A percentile compares a stretch with the other conserved stretches of the same genome.
Conservation (phyloP, 1,140 invertebrate species). For the Adoxophyes honmai region DNA sequence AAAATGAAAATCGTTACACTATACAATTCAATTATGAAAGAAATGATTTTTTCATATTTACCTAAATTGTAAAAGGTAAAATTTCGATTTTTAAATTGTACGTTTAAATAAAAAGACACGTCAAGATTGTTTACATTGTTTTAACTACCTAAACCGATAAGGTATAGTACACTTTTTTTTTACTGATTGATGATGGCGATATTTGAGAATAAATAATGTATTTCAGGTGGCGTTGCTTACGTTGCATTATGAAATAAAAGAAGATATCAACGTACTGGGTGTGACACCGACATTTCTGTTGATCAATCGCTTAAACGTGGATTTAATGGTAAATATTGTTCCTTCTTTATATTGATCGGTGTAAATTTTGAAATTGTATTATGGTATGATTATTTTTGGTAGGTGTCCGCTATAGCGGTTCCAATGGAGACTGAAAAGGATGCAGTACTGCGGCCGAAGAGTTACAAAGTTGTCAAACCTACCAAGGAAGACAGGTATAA, state of each 20-base stretch:
- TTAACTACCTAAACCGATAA: too few species aligned
- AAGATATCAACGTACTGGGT: constrained; percentile 57
- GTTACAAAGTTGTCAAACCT: constrained; percentile 37
- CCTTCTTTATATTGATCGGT: neutral
- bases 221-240: constrained; percentile 51
- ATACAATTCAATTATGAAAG: too few species aligned
- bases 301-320: constrained; percentile 40
- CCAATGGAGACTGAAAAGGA: constrained; percentile 25
- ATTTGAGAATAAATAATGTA: too few species aligned
- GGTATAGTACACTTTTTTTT: neutral
- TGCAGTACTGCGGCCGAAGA: constrained; percentile 29
- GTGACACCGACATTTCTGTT: constrained; percentile 45
- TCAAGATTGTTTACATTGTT: too few species aligned
- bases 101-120: too few species aligned
- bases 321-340: constrained; percentile 40
- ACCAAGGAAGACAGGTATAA: constrained; percentile 29
- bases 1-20: too few species aligned
- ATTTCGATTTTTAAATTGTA: too few species aligned
- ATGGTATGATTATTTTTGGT: neutral
- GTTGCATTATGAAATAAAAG: constrained; percentile 54
- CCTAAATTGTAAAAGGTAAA: too few species aligned
- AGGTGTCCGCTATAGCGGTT: constrained; percentile 45
- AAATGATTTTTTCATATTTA: too few species aligned
- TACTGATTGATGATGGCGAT: constrained; percentile 2
- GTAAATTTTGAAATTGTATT: neutral